phyloP scores from a whole-genome alignment of 1,140 invertebrate genomes.

The Glossosoma conforme region DNA sequence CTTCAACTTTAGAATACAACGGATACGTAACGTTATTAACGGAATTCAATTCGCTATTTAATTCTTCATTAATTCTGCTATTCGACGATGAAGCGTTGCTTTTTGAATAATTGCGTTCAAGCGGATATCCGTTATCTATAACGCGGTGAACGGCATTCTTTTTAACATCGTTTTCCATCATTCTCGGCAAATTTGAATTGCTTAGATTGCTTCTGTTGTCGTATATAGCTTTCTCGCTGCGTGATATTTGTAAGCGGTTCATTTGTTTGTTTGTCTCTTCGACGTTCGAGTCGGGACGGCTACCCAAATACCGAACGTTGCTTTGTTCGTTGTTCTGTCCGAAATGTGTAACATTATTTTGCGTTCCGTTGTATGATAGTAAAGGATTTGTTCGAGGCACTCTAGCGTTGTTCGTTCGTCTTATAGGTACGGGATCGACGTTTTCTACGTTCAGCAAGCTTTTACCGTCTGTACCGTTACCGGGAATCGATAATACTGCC shows the following conservation, averaged over 20 bases:
- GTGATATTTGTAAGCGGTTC: constrained; percentile 48
- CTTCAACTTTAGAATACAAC: too few species aligned
- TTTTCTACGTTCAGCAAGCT: constrained; percentile 25
- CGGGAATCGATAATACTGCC: not conserved
- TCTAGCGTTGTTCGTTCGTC: constrained; percentile 43
- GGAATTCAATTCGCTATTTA: constrained; percentile 35
- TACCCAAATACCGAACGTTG: not conserved
- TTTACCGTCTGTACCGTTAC: not conserved
- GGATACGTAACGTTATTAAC: too few species aligned
- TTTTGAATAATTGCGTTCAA: constrained; percentile 47
- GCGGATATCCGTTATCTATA: constrained; percentile 39
- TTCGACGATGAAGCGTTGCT: too few species aligned
- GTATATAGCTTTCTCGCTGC: constrained; percentile 47
- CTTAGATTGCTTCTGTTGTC: constrained; percentile 46
- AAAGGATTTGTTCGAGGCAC: constrained; percentile 52
- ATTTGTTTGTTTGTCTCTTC: constrained; percentile 51
- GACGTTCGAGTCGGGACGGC: constrained; percentile 45
- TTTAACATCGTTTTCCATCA: constrained; percentile 30
- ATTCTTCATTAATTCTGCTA: constrained; percentile 46
- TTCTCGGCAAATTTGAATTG: constrained; percentile 40
- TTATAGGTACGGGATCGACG: constrained; percentile 45
- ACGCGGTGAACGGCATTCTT: constrained; percentile 1
- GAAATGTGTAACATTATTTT: constrained; percentile 45
- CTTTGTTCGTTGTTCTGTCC: constrained; percentile 34
- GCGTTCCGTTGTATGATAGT: constrained; percentile 44